Conservation (phyloP, 2,797 vertebrate genomes). For the Chromobotia macracanthus region DNA sequence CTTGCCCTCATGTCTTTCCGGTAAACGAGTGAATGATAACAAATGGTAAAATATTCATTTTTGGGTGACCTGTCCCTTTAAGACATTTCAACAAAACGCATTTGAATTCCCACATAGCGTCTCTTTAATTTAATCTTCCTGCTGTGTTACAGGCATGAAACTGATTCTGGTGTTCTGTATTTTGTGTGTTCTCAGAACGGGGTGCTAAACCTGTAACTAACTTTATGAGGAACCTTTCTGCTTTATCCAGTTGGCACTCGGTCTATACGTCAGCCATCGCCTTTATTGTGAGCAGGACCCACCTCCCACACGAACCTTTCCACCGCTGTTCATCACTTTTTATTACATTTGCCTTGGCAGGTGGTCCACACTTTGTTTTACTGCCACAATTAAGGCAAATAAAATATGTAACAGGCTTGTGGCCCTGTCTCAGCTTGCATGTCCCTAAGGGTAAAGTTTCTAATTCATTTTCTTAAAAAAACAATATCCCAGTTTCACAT, state of each 20-base stretch:
- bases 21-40: neutral
- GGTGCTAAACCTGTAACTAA: conserved; percentile 94
- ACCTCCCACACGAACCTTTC: neutral
- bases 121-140: neutral
- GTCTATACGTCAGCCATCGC: conserved; percentile 95
- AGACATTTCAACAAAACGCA: neutral
- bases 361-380: conserved; percentile 4
- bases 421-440: neutral
- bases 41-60: neutral
- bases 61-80: neutral
- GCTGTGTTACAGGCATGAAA: neutral
- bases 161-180: conserved; percentile 3
- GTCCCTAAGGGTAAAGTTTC: neutral
- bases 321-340: neutral
- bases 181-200: conserved; percentile 79
- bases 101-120: neutral
- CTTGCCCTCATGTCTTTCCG: neutral
- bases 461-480: too few relatives aligned
- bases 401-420: neutral
- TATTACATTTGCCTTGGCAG: neutral
- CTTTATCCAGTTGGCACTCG: conserved; percentile 96
- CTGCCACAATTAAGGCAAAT: conserved; percentile 2
- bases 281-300: conserved; percentile 87
- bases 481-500: too few relatives aligned
- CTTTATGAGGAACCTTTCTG: conserved; percentile 94